Base-by-base conservation (phyloP, 2,113 vertebrate species). In the Xyliphius kryptos region DNA sequence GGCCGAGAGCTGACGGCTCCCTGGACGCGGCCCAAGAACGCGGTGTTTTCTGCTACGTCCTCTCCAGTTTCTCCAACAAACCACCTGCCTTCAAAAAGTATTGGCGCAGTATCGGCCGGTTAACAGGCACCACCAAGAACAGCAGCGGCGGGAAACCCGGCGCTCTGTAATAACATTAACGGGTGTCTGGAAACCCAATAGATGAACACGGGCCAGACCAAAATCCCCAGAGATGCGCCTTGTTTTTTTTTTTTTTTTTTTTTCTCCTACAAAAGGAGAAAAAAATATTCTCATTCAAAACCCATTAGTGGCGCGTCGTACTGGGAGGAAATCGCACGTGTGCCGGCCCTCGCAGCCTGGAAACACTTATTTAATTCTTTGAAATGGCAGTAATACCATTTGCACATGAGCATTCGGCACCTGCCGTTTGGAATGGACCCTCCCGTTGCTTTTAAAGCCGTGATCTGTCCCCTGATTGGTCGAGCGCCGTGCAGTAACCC, bases 101-200 rank as follows among this genome's bases (percentile, higher is more conserved):
- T 22, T 20, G 56, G 69, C 61, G 13, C 38, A 70, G 68, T 66
- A 72, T 22, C 67, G 51, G 61, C 63, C 2, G 53, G 60, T 50
- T 37, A 17, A 38, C 52, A 71, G 69, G 54, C 46, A 41, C n/a
- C 77, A 75, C 71, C 72, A 71, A 67, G 62, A 73, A 67, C 16
- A 71, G 38, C 50, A 69, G n/a, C 49, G 37, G 38, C 68, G 70
- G 68, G 52, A 71, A 71, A 76, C 66, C 56, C 56, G 8, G 16
- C 65, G 55, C 40, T 75, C 52, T 67, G 38, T 60, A 63, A 46
- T 73, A 62, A 58, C 47, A 62, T 44, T 63, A 59, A 61, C 40
- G 60, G 53, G 26, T 66, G 61, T 11, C 12, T 53, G 53, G 21
- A 15, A 32, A 58, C 47, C 16, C 7, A 77, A 21, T 15, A 0